A percentile compares a stretch with the other conserved stretches of the same genome.
phyloP scores from a whole-genome alignment of 2,888 invertebrate genomes.

The Lasioglossum villosulum region DNA sequence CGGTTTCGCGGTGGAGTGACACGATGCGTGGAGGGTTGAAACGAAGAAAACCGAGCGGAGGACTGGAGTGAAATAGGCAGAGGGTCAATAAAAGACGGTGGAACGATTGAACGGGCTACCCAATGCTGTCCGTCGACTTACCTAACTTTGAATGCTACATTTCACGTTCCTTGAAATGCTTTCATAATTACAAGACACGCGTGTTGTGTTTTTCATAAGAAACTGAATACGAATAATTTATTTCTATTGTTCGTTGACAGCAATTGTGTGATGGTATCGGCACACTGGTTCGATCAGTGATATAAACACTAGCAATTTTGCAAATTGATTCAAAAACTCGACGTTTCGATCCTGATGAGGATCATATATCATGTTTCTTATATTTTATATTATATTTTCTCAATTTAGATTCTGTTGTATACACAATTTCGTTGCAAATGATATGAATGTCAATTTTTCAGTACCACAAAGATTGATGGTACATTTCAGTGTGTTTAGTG shows the following conservation, averaged over 20 bases:
- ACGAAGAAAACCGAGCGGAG: slow-evolving; percentile 10
- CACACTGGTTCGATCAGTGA: no score
- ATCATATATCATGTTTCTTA: no score
- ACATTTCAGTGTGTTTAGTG: no score
- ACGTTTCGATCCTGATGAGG: no score
- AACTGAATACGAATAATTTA: neutral
- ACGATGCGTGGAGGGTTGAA: slow-evolving; percentile 6
- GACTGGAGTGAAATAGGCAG: neutral
- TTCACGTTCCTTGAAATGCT: neutral
- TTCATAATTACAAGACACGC: neutral
- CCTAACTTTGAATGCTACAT: slow-evolving; percentile 56
- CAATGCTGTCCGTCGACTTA: slow-evolving; percentile 44
- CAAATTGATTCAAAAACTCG: no score
- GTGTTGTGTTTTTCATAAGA: neutral
- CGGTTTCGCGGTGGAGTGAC: slow-evolving; percentile 34
- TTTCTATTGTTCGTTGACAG: neutral
- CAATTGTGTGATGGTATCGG: no score
- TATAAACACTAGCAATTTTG: no score
- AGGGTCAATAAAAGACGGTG: neutral
- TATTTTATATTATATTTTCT: no score
- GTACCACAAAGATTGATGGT: no score
- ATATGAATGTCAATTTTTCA: no score
- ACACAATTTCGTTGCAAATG: no score
- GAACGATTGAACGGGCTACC: slow-evolving; percentile 1
- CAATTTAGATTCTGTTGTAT: no score